A percentile compares a stretch with the other conserved stretches of the same genome.
These are phyloP conservation scores for Eueides isabella DNA, from an alignment of 1,140 invertebrate genomes.

Conservation along the genomic window DNA sequence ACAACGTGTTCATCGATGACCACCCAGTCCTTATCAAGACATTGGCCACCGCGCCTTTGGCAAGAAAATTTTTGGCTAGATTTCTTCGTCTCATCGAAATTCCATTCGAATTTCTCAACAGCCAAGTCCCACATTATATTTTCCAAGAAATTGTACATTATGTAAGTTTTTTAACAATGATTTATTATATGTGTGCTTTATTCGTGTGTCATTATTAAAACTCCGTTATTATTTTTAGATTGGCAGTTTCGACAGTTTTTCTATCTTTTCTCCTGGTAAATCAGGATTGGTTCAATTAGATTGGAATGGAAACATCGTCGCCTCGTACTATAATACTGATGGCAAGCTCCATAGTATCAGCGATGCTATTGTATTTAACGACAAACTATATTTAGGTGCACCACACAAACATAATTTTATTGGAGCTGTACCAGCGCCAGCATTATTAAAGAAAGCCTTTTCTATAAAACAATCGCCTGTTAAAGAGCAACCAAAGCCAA, in stretches of 20 bases:
- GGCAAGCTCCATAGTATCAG: conserved; percentile 76
- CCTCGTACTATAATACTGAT: conserved; percentile 83
- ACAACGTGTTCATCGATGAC: conserved; percentile 79
- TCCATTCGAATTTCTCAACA: conserved; percentile 83
- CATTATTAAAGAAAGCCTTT: conserved; percentile 81
- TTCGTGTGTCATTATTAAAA: not conserved
- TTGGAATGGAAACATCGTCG: conserved; percentile 86
- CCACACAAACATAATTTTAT: conserved; percentile 86
- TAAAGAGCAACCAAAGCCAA: conserved; percentile 40
- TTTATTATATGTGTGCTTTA: not conserved
- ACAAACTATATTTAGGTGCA: conserved; percentile 84
- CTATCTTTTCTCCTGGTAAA: conserved; percentile 60
- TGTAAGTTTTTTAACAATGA: conserved; percentile 72
- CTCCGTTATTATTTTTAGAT: conserved; percentile 65
- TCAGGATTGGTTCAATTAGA: conserved; percentile 84
- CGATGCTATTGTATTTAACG: conserved; percentile 84
- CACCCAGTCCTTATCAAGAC: conserved; percentile 78
- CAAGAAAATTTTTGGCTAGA: conserved; percentile 85
- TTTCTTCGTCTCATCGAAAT: conserved; percentile 82
- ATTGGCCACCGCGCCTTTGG: conserved; percentile 82
- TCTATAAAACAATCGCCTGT: conserved; percentile 25
- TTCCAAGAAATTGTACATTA: conserved; percentile 80
- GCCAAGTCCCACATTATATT: conserved; percentile 83
- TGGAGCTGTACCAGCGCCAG: conserved; percentile 82
- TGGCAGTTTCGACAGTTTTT: conserved; percentile 71